phyloP scores from a whole-genome alignment of 2,113 vertebrate genomes.

The Rhea americana region DNA sequence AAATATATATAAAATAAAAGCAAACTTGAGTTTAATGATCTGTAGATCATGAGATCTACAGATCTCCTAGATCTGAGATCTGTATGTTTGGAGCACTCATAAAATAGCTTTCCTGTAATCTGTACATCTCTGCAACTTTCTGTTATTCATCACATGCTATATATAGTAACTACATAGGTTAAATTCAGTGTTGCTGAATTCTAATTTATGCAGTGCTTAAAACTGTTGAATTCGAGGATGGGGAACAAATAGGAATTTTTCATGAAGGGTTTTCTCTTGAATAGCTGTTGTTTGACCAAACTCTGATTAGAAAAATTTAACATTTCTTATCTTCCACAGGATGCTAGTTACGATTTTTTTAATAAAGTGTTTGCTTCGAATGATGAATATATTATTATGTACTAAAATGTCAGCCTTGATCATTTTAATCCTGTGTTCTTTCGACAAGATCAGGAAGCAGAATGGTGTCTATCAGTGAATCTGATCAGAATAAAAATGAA shows the following conservation, averaged over 20 bases:
- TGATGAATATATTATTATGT: neutral
- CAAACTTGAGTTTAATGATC: neutral
- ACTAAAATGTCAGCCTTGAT: constrained; percentile 1
- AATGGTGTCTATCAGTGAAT: neutral
- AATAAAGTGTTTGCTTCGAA: neutral
- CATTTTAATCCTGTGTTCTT: neutral
- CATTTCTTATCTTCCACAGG: neutral
- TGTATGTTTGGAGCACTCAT: neutral
- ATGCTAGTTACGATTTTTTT: neutral
- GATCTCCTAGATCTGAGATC: too few species aligned
- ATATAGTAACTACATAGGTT: neutral
- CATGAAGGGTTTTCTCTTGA: neutral
- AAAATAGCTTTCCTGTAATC: neutral
- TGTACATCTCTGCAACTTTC: neutral
- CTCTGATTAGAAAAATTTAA: neutral
- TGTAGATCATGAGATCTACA: neutral
- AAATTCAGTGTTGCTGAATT: neutral
- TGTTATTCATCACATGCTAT: neutral
- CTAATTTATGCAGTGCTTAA: constrained; percentile 6
- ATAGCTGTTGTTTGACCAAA: neutral
- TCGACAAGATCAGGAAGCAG: neutral
- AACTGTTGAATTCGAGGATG: constrained; percentile 2
- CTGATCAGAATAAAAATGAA: constrained; percentile 26
- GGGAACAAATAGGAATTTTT: neutral
- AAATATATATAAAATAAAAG: neutral